Evolutionary conservation across 2,797 vertebrate genomes (phyloP), one percentile per base, ranked within the genome.

Genomic region (Babyrousa celebensis): DNA sequence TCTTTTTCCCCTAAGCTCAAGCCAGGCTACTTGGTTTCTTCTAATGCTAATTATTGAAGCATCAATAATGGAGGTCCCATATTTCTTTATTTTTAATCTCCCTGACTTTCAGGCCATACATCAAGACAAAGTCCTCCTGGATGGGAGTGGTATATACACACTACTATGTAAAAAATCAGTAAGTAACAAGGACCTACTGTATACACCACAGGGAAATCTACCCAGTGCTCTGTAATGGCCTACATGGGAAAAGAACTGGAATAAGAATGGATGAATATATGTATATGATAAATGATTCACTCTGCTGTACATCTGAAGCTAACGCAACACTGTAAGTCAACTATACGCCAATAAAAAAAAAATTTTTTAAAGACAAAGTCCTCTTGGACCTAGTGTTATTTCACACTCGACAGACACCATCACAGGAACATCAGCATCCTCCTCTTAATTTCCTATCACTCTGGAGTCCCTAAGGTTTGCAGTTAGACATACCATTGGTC

Each of bases 61-160:
- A 91, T 79, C 74, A 48, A 11, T 12, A 91, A 91, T 60, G 16
- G 29, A 83, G 54, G 32, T 32, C 4, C 43, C 5, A 36, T 62
- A 58, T 36, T 80, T 65, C 16, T 88, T 77, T 79, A 25, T 32
- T 96, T 94, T 91, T 75, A 89, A 89, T 60, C 78, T 74, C 65
- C 29, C 29, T 65, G 32, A 27, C 43, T 65, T 92, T 96, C 62
- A 91, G 60, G 87, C 60, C n/a, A 14, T 32, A 86, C 62, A 43
- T 29, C 87, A 96, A 82, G 92, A 75, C 25, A 86, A 97, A 91
- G 86, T 62, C 79, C 40, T 96, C 87, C 62, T 40, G 25, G 43
- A 48, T 48, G 43, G 6, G 43, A 48, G 43, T 48, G 9, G 43
- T 48, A 48, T 48, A 48, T 48, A 48, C 43, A 48, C 9, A 48